These are phyloP conservation scores for Accipiter fasciatus DNA, from an alignment of 2,797 vertebrate genomes.

Conservation along the genomic window DNA sequence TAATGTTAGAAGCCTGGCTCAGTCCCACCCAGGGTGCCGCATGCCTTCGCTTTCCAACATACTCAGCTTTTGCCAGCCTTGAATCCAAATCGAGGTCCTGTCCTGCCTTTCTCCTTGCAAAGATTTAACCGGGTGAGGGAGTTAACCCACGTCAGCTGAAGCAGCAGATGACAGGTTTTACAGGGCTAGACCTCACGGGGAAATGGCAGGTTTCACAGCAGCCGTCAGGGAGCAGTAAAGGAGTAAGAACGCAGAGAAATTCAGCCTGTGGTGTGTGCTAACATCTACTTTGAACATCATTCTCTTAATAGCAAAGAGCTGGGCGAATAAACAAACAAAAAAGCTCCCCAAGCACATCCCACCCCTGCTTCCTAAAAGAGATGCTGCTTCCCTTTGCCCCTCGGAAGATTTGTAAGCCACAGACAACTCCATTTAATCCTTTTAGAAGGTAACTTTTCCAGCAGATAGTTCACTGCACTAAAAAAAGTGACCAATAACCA, in stretches of 20 bases:
- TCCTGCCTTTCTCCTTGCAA: constrained; percentile 7
- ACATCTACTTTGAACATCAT: background rate
- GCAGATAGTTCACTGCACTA: background rate
- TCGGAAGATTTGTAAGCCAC: background rate
- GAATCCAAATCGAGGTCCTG: constrained; percentile 7
- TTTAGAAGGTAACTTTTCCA: background rate
- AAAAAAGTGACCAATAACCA: background rate
- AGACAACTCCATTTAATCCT: background rate
- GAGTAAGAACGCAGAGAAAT: background rate
- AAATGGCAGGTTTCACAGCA: background rate
- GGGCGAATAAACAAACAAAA: background rate
- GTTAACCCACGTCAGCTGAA: background rate
- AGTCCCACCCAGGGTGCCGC: constrained; percentile 63
- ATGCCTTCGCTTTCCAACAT: constrained; percentile 54
- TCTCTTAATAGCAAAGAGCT: background rate
- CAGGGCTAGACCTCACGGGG: background rate
- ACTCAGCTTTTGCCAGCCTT: constrained; percentile 42
- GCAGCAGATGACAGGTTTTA: constrained; percentile 41
- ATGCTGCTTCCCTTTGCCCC: background rate
- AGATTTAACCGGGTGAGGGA: background rate
- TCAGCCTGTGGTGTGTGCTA: background rate
- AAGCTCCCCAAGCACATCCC: background rate
- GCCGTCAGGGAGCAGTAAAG: background rate
- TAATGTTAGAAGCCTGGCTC: constrained; percentile 67
- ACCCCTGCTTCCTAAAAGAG: background rate